Evolutionary conservation across 2,888 invertebrate species (phyloP).

Genomic region (Parascotia fuliginaria): DNA sequence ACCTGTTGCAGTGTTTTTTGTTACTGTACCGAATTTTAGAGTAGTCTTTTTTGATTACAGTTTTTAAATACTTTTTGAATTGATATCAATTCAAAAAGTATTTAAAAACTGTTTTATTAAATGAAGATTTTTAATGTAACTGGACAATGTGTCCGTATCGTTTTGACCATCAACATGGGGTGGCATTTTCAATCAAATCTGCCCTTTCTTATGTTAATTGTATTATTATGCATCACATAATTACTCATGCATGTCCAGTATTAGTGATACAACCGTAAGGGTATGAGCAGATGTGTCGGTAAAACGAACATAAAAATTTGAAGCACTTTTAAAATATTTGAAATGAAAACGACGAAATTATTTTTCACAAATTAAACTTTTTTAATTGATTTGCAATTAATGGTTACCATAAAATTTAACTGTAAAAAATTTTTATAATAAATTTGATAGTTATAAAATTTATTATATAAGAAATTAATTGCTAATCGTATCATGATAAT

Average conservation of each 20-base stretch:
- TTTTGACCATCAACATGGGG: slow-evolving; percentile 18
- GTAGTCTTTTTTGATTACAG: background rate
- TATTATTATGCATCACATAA: slow-evolving; percentile 25
- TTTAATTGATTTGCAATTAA: no score
- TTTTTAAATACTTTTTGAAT: background rate
- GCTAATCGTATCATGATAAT: background rate
- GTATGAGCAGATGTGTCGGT: slow-evolving; percentile 45
- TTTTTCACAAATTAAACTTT: no score
- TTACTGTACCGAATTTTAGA: background rate
- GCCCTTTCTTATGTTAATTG: slow-evolving; percentile 24
- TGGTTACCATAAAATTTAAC: no score
- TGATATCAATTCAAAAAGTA: background rate
- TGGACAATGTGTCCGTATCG: slow-evolving; percentile 25
- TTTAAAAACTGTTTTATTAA: background rate
- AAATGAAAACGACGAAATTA: no score
- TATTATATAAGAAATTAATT: background rate
- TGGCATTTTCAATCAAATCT: slow-evolving; percentile 10
- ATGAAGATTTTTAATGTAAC: background rate
- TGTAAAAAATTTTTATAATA: no score
- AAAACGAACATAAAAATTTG: slow-evolving; percentile 7
- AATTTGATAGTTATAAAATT: no score
- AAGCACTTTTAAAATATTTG: background rate
- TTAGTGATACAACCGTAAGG: slow-evolving; percentile 13
- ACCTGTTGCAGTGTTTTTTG: slow-evolving; percentile 8
- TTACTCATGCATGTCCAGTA: slow-evolving; percentile 22